Evolutionary conservation across 2,888 invertebrate species (phyloP).

Genomic region (Plemyria rubiginata): DNA sequence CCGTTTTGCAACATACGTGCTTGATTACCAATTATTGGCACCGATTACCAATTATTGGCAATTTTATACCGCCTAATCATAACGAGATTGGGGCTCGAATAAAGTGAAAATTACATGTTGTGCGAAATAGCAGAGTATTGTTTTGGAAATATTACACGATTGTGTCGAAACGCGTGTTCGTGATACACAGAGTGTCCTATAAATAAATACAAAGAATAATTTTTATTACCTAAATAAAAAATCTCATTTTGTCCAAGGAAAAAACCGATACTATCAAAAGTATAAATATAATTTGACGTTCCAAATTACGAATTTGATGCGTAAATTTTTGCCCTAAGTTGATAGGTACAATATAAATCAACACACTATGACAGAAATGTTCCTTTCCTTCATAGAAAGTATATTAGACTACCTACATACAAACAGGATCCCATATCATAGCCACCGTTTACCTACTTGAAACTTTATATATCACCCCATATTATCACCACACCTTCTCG

Average conservation of each 20-base stretch:
- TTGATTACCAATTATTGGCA: conserved; percentile 43
- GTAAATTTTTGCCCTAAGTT: too few relatives aligned
- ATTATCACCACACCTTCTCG: conserved; percentile 5
- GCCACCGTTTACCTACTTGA: neutral
- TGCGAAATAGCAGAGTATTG: conserved; percentile 50
- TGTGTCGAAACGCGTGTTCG: conserved; percentile 3
- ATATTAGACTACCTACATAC: too few relatives aligned
- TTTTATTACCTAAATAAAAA: neutral
- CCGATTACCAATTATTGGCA: conserved; percentile 42
- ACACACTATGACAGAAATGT: too few relatives aligned
- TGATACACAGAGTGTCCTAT: neutral
- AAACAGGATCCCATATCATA: too few relatives aligned
- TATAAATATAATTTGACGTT: too few relatives aligned
- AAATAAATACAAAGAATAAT: neutral
- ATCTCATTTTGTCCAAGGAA: too few relatives aligned
- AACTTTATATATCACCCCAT: conserved; percentile 11
- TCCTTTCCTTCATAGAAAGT: too few relatives aligned
- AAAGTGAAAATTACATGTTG: conserved; percentile 51
- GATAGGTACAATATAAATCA: too few relatives aligned
- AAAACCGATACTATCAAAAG: too few relatives aligned
- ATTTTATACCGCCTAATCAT: conserved; percentile 50
- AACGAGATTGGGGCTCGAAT: conserved; percentile 50
- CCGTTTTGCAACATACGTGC: conserved; percentile 43
- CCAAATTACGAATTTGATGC: too few relatives aligned
- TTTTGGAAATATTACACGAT: conserved; percentile 43